Evolutionary conservation across 64 coral and sea anemone species (phyloP).

Genomic region (Stichodactyla mertensii): DNA sequence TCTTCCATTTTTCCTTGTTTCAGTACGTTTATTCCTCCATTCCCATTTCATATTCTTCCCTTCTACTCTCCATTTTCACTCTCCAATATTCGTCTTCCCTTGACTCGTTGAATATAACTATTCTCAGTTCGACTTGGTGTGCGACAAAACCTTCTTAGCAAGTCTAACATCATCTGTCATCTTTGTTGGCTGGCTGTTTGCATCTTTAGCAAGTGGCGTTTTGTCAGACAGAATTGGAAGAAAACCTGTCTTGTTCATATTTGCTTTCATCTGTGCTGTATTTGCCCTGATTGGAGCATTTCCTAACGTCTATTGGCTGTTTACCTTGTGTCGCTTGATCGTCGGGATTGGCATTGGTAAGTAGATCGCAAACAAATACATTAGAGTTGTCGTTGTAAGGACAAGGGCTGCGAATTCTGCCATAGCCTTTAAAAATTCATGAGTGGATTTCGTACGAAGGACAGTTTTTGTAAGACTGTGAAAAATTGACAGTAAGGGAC

Average conservation of each 20-base stretch:
- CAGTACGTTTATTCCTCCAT: background rate
- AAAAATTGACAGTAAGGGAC: background rate
- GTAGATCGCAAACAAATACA: background rate
- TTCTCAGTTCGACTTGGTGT: slow-evolving; percentile 40
- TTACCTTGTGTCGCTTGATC: slow-evolving; percentile 34
- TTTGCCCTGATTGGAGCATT: slow-evolving; percentile 29
- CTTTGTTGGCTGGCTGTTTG: slow-evolving; percentile 31
- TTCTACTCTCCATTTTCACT: background rate
- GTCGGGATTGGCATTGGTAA: slow-evolving; percentile 45
- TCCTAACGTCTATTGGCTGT: slow-evolving; percentile 46
- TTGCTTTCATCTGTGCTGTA: background rate
- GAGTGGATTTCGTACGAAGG: too few relatives aligned
- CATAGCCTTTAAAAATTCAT: too few relatives aligned
- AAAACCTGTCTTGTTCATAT: slow-evolving; percentile 38
- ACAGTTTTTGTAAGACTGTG: too few relatives aligned
- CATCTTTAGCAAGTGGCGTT: slow-evolving; percentile 23
- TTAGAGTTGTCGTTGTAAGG: background rate
- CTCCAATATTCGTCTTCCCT: background rate
- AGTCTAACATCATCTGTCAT: slow-evolving; percentile 34
- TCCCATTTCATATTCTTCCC: background rate
- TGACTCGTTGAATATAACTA: background rate
- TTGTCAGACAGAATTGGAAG: slow-evolving; percentile 43
- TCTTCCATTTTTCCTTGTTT: background rate
- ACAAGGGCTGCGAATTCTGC: too few relatives aligned
- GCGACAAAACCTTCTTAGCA: slow-evolving; percentile 36